Base-by-base conservation (phyloP, 2,797 vertebrate species). In the Cetoscarus ocellatus region DNA sequence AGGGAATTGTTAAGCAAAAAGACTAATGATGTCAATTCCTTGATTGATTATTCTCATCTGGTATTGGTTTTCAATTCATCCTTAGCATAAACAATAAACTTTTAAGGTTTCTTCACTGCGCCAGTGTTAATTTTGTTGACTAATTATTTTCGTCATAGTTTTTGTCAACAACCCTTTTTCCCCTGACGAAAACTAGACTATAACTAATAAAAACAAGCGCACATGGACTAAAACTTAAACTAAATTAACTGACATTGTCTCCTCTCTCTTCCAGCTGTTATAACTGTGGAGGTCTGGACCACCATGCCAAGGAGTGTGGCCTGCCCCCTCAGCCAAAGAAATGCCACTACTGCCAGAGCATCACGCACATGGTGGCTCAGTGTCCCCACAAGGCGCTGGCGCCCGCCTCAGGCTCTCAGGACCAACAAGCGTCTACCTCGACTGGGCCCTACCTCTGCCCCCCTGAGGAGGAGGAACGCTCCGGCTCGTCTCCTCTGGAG, bases 331-430 rank as follows among this genome's bases (percentile, higher is more conserved):
- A 99, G 95, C 98, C 98, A 90, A 99, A 99, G 96, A 99, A 98
- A 93, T 99, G 97, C 93, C 97, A 99, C 94, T 99, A 96, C 95
- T 99, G 98, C 95, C 97, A 99, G 93, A 99, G 97, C 93, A 96
- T 97, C 90, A 96, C 91, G 90, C 98, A 99, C 92, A 99, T 99
- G 97, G 96, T 99, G 71, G 97, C 97, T 82, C 97, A 96, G 80
- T 99, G 97, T 89, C 97, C 97, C 7, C 89, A 93, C 75, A 98
- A 96, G 94, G 93, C 93, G 65, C 95, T 95, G 92, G 95, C 95
- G 81, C 93, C 93, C 65, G 90, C 94, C 17, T 88, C 95, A 89
- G 95, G 94, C 90, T 96, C 96, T 86, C 97, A 98, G 96, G 97
- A 96, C 82, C 92, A 88, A 77, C 89, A 91, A 50, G 91, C 87